A percentile compares a stretch with the other conserved stretches of the same genome.
Conservation (phyloP, 2,113 vertebrate genomes). For the Saccopteryx leptura region DNA sequence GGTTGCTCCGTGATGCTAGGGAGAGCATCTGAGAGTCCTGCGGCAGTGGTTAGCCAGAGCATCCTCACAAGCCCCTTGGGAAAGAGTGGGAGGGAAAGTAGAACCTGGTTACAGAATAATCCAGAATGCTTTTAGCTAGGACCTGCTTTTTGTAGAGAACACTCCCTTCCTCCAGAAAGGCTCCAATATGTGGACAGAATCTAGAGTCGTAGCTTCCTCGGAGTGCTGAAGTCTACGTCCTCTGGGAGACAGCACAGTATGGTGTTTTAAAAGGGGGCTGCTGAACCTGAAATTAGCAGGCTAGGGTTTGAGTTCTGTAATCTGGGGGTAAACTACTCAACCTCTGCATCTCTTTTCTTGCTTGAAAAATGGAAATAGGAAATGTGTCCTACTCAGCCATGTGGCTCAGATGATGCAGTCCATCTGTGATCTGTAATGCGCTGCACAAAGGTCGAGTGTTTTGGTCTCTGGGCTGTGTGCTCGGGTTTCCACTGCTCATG, state of each 20-base stretch:
- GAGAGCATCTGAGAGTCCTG: background rate
- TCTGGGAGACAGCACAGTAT: background rate
- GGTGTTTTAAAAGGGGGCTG: background rate
- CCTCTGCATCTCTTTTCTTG: background rate
- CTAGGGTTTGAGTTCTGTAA: background rate
- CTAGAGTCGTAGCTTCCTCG: background rate
- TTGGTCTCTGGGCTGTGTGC: background rate
- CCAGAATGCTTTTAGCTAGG: background rate
- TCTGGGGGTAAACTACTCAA: background rate
- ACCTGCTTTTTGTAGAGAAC: background rate
- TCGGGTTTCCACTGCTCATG: background rate
- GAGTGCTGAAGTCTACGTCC: background rate
- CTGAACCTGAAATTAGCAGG: background rate
- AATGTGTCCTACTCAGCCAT: background rate
- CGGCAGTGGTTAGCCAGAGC: background rate
- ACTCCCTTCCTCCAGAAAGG: background rate
- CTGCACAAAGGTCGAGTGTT: background rate
- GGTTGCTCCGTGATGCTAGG: background rate
- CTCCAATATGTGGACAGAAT: background rate
- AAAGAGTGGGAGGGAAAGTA: background rate
- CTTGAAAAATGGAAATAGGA: background rate
- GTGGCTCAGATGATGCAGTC: background rate
- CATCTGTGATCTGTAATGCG: background rate
- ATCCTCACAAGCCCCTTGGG: background rate
- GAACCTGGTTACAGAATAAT: background rate